Conservation (phyloP, 2,888 invertebrate species). For the Agrochola lota region DNA sequence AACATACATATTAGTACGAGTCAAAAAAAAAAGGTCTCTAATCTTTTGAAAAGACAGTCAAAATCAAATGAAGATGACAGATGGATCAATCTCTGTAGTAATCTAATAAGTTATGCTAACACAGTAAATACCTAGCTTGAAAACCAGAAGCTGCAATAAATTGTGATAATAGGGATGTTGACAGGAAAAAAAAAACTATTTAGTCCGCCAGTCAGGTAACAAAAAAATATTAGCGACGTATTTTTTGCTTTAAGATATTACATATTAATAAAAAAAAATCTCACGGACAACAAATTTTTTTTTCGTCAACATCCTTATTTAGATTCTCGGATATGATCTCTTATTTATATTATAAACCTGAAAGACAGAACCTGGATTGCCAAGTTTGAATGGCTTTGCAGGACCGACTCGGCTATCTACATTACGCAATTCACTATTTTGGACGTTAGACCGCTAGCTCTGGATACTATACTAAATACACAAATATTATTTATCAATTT, state of each 20-base stretch:
- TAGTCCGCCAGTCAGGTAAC: too few species aligned
- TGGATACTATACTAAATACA: too few species aligned
- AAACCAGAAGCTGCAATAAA: neutral
- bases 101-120: neutral
- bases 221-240: too few species aligned
- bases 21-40: neutral
- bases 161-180: neutral
- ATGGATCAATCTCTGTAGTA: neutral
- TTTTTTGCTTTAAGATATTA: too few species aligned
- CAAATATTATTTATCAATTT: neutral
- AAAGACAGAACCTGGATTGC: neutral
- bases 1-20: too few species aligned
- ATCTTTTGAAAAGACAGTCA: neutral
- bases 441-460: neutral
- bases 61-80: neutral
- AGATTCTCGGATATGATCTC: too few species aligned
- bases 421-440: too few species aligned
- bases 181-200: too few species aligned
- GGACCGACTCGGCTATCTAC: neutral
- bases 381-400: neutral
- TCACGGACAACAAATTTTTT: too few species aligned
- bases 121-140: neutral
- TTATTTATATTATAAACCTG: too few species aligned
- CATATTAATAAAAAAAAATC: too few species aligned
- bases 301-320: too few species aligned